Conservation (phyloP, 2,797 vertebrate species). For the Coracias cyanogaster region DNA sequence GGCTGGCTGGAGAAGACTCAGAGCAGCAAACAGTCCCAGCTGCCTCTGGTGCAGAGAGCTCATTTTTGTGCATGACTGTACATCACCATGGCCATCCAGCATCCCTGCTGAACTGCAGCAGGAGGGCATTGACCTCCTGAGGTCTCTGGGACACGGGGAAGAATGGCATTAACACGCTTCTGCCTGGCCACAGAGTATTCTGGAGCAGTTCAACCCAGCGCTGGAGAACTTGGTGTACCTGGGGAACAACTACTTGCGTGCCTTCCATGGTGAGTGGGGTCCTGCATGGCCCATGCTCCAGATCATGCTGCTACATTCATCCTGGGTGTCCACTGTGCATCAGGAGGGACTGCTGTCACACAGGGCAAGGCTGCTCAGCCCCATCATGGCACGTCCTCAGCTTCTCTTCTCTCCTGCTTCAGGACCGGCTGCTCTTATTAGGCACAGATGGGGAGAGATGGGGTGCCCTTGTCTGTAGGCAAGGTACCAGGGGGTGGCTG, state of each 20-base stretch:
- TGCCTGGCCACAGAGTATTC: conserved; percentile 82
- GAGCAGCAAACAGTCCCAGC: background rate
- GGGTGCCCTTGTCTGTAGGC: background rate
- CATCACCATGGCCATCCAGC: fast-evolving
- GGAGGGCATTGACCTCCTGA: background rate
- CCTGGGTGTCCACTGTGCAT: too few species aligned
- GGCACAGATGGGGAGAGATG: background rate
- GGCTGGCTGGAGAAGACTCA: background rate
- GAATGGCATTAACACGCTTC: background rate
- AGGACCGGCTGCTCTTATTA: background rate
- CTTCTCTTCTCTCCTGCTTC: background rate
- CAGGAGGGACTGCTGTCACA: background rate
- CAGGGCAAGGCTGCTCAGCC: background rate
- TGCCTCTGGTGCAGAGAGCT: fast-evolving
- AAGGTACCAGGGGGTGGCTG: background rate
- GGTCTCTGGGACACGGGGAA: fast-evolving
- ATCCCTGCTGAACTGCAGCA: fast-evolving
- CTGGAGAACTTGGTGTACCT: conserved; percentile 91
- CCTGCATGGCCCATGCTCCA: background rate
- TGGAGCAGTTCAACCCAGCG: conserved; percentile 93
- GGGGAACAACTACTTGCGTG: conserved; percentile 90
- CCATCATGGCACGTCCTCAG: background rate
- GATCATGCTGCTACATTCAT: background rate
- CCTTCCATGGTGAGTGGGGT: conserved; percentile 88
- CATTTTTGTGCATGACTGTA: background rate